Percentiles rank a stretch among this genome's conserved stretches.
Evolutionary conservation across 2,113 vertebrate genomes (phyloP).

Genomic region (Seriola aureovittata): DNA sequence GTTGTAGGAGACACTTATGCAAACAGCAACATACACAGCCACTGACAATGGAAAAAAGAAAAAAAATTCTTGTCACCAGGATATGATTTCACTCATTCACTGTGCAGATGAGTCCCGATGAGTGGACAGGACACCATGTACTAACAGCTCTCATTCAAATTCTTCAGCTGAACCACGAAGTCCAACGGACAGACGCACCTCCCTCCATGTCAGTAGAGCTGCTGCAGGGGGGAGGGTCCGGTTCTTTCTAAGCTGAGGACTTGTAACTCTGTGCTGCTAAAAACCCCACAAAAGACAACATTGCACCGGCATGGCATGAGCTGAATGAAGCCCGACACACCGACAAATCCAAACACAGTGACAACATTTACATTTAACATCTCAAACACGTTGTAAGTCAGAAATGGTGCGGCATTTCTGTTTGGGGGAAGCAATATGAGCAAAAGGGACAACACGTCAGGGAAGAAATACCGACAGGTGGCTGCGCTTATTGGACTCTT

Average conservation of each 20-base stretch:
- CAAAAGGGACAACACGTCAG: slow-evolving; percentile 30
- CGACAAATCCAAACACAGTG: slow-evolving; percentile 55
- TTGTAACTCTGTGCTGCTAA: slow-evolving; percentile 37
- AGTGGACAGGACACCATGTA: slow-evolving; percentile 27
- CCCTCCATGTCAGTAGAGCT: slow-evolving; percentile 30
- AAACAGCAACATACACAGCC: not conserved
- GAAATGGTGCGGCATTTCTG: slow-evolving; percentile 51
- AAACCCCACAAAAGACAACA: slow-evolving; percentile 34
- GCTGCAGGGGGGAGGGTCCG: slow-evolving; percentile 36
- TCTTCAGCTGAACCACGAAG: slow-evolving; percentile 20
- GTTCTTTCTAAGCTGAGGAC: slow-evolving; percentile 31
- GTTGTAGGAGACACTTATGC: too few species aligned
- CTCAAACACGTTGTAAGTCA: slow-evolving; percentile 51
- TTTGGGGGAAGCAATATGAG: slow-evolving; percentile 62
- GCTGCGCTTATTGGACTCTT: slow-evolving; percentile 68
- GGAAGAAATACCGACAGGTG: slow-evolving; percentile 46
- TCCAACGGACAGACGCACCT: slow-evolving; percentile 51
- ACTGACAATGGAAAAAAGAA: not conserved
- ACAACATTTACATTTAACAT: slow-evolving; percentile 47
- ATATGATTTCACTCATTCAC: not conserved
- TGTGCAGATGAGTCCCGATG: not conserved
- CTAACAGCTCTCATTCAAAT: slow-evolving; percentile 58
- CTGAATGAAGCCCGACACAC: slow-evolving; percentile 22
- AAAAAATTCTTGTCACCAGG: not conserved
- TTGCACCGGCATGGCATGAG: not conserved